Percentiles rank a stretch among this genome's conserved stretches.
Conservation (phyloP, 2,797 vertebrate species). For the Heteromormyrus szaboi region DNA sequence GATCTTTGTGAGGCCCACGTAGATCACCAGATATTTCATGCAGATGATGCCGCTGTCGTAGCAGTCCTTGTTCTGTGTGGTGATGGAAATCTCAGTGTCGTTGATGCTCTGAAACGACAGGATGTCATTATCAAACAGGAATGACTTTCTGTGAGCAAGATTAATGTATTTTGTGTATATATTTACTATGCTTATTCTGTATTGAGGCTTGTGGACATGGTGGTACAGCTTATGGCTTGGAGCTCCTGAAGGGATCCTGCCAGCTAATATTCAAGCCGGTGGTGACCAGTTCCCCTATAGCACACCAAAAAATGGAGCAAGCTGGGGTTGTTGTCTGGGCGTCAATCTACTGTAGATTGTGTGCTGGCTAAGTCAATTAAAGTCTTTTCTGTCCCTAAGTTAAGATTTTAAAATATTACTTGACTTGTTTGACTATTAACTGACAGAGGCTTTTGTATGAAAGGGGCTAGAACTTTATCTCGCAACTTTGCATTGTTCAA, state of each 20-base stretch:
- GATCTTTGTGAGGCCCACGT: constrained; percentile 85
- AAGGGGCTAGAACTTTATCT: background rate
- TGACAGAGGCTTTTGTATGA: background rate
- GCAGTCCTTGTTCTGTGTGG: constrained; percentile 94
- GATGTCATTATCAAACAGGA: background rate
- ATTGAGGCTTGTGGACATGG: background rate
- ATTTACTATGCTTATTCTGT: background rate
- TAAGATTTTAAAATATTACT: background rate
- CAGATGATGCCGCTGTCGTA: constrained; percentile 97
- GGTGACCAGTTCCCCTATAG: background rate
- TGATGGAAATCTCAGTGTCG: constrained; percentile 81
- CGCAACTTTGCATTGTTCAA: background rate
- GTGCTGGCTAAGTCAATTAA: background rate
- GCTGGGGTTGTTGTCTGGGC: background rate
- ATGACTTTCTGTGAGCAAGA: background rate
- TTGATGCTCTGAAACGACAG: constrained; percentile 71
- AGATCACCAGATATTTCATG: constrained; percentile 88
- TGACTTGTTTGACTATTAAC: background rate
- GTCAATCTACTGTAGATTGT: background rate
- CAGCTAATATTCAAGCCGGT: background rate
- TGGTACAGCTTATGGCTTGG: background rate
- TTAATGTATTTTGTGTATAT: background rate
- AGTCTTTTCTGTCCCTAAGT: background rate
- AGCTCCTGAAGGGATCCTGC: background rate
- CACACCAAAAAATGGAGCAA: background rate